phyloP scores from a whole-genome alignment of 2,888 invertebrate genomes.

The Mesorhabditis sp. region DNA sequence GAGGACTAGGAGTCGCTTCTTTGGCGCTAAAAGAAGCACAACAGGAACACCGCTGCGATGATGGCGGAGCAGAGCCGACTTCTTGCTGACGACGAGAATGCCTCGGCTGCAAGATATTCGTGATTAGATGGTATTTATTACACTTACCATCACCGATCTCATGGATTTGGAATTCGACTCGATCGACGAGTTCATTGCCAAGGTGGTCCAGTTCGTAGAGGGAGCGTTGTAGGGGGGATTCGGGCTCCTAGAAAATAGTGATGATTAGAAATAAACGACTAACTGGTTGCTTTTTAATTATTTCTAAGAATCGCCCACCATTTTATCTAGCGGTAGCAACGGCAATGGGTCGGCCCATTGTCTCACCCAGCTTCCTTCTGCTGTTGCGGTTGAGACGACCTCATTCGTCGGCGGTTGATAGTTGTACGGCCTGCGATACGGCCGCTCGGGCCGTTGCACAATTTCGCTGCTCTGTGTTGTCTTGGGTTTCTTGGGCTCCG shows the following conservation, averaged over 20 bases:
- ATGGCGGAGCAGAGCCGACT: background rate
- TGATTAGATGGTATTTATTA: too few relatives aligned
- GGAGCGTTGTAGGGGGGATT: background rate
- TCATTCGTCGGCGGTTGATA: background rate
- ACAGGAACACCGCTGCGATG: background rate
- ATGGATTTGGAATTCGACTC: conserved; percentile 4
- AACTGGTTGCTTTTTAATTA: too few relatives aligned
- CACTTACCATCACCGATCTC: conserved; percentile 1
- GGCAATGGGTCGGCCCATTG: background rate
- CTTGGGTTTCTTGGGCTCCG: background rate
- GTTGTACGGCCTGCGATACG: background rate
- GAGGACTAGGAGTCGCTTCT: too few relatives aligned
- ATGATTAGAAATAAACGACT: background rate
- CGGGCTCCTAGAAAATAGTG: background rate
- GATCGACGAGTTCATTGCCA: background rate
- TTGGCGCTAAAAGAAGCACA: background rate
- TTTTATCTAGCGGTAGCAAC: background rate
- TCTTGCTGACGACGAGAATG: background rate
- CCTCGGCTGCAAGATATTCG: too few relatives aligned
- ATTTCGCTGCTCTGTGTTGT: background rate
- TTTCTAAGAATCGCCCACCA: background rate
- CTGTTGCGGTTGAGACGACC: too few relatives aligned
- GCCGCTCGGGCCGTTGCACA: background rate
- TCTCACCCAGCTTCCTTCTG: too few relatives aligned
- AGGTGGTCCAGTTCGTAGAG: background rate